Percentiles rank a stretch among this genome's conserved stretches.
phyloP scores from a whole-genome alignment of 2,113 vertebrate species.

The Tragelaphus scriptus region DNA sequence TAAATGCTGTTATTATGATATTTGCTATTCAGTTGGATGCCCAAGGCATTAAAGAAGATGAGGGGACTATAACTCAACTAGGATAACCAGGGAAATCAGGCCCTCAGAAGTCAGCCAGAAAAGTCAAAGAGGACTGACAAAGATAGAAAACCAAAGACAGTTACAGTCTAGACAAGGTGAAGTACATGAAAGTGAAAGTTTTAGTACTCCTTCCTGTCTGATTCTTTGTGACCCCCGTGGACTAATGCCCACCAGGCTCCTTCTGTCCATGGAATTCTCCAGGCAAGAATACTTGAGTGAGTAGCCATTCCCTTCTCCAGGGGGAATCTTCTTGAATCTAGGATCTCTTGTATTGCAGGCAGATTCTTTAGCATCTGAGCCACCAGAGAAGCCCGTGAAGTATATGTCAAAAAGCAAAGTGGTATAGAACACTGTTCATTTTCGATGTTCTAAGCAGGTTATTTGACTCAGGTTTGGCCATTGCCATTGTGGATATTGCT shows the following conservation, averaged over 20 bases:
- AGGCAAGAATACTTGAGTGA: not conserved
- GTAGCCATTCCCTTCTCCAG: not conserved
- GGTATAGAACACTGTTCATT: not conserved
- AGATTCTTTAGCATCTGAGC: not conserved
- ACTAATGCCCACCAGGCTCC: not conserved
- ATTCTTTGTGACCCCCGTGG: not conserved
- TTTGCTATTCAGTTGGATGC: not conserved
- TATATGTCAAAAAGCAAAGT: not conserved
- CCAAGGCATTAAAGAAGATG: not conserved
- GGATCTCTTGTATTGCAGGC: not conserved
- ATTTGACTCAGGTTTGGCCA: not conserved
- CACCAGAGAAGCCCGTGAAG: not conserved
- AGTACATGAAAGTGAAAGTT: not conserved
- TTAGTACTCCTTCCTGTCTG: not conserved
- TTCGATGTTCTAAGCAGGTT: not conserved
- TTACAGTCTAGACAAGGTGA: not conserved
- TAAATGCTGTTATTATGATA: not conserved
- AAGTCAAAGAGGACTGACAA: not conserved
- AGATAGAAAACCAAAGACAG: not conserved
- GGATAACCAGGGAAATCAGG: not conserved
- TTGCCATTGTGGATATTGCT: no score
- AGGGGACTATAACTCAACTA: not conserved
- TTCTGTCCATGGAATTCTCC: not conserved
- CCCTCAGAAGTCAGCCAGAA: not conserved
- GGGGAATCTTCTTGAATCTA: not conserved